These are phyloP conservation scores for Xiphorhynchus elegans DNA, from an alignment of 2,113 vertebrate species.

Conservation along the genomic window DNA sequence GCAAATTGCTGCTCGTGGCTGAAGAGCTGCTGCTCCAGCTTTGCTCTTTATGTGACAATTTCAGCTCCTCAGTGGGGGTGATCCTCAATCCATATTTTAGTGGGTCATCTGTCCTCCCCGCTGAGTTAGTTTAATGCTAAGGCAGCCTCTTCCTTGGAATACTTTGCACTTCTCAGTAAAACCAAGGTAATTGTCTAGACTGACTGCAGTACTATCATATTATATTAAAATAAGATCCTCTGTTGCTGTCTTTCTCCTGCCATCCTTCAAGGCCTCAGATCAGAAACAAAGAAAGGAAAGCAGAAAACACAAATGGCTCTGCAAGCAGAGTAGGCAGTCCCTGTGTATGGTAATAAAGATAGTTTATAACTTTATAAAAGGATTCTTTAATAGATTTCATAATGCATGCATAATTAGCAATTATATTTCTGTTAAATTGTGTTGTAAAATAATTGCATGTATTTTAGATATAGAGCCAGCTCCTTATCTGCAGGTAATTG, in stretches of 20 bases:
- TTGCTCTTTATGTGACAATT: constrained; percentile 21
- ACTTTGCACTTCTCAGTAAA: background rate
- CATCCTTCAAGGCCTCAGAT: background rate
- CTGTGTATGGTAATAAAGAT: background rate
- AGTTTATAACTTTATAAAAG: background rate
- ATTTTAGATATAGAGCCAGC: background rate
- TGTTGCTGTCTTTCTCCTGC: background rate
- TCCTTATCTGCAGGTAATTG: background rate
- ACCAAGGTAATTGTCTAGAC: background rate
- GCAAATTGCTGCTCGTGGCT: background rate
- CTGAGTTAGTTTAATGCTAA: background rate
- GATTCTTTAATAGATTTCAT: background rate
- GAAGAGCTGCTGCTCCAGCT: background rate
- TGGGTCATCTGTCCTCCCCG: background rate
- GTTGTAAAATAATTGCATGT: background rate
- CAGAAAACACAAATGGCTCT: background rate
- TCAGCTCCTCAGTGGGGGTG: background rate
- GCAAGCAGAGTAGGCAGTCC: background rate
- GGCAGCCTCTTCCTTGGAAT: background rate
- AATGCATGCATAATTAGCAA: background rate
- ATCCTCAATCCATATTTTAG: background rate
- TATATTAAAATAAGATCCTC: background rate
- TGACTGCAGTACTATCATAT: background rate
- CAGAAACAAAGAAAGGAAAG: background rate
- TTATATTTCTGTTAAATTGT: background rate